Percentiles rank a stretch among this genome's conserved stretches.
Evolutionary conservation across 2,113 vertebrate species (phyloP).

Genomic region (Pseudopodoces humilis): DNA sequence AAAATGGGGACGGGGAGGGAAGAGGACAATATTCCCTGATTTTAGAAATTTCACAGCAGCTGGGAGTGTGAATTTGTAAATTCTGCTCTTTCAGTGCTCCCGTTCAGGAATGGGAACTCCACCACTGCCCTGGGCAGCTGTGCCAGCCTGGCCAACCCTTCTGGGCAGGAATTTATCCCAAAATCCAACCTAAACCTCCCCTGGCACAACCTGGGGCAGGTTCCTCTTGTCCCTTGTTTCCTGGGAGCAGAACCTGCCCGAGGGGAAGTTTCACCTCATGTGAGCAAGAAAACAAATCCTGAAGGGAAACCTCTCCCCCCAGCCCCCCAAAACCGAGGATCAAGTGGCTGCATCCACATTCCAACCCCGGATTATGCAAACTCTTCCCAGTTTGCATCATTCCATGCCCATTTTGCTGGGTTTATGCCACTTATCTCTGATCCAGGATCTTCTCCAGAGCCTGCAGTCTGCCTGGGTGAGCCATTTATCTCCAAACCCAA

Average conservation of each 20-base stretch:
- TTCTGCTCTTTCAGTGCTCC: accelerated
- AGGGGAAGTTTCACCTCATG: accelerated
- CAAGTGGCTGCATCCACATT: accelerated
- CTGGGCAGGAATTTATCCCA: background rate
- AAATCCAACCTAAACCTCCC: background rate
- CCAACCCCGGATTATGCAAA: background rate
- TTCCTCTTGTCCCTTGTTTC: background rate
- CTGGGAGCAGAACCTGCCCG: background rate
- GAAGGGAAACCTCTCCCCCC: background rate
- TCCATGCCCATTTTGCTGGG: background rate
- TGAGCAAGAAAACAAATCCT: accelerated
- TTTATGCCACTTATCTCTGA: background rate
- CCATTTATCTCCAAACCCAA: conserved; percentile 30
- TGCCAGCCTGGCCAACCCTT: background rate
- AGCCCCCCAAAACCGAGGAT: background rate
- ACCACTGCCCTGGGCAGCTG: background rate
- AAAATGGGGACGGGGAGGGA: accelerated
- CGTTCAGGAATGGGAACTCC: background rate
- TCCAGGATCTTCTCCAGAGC: background rate
- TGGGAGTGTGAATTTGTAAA: too few relatives aligned
- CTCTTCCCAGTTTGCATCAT: background rate
- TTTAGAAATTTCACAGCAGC: background rate
- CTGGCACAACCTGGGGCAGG: background rate
- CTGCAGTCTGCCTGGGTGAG: background rate
- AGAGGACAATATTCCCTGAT: accelerated